Evolutionary conservation across 2,888 invertebrate species (phyloP).

Genomic region (Kuschelorhynchus macadamiae): DNA sequence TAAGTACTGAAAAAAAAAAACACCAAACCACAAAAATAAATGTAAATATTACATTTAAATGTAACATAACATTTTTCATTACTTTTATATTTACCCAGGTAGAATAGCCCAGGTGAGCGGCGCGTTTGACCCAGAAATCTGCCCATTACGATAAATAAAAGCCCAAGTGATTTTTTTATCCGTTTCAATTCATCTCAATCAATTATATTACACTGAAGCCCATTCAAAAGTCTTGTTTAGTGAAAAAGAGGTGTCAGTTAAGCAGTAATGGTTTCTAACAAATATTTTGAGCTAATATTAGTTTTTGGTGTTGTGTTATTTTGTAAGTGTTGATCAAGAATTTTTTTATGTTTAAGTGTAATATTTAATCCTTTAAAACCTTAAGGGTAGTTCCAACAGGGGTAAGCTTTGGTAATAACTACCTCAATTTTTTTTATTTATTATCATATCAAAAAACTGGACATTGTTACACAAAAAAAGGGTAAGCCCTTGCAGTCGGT

Average conservation of each 20-base stretch:
- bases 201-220: neutral
- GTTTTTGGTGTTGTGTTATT: conserved; percentile 10
- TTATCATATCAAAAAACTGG: too few species aligned
- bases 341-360: too few species aligned
- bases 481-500: too few species aligned
- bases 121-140: conserved; percentile 34
- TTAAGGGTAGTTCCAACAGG: too few species aligned
- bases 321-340: conserved; percentile 13
- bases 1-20: too few species aligned
- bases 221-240: neutral
- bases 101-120: conserved; percentile 20
- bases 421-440: too few species aligned
- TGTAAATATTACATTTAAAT: too few species aligned
- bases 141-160: conserved; percentile 31
- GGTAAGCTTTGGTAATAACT: too few species aligned
- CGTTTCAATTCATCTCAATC: conserved; percentile 24
- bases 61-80: too few species aligned
- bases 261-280: conserved; percentile 5
- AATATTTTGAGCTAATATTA: conserved; percentile 13
- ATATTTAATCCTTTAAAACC: too few species aligned
- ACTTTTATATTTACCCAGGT: conserved; percentile 15
- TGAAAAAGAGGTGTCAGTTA: conserved; percentile 7
- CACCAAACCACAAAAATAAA: too few species aligned
- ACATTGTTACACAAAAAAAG: too few species aligned
- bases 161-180: conserved; percentile 21